These are phyloP conservation scores for Brenthis ino DNA, from an alignment of 2,888 invertebrate species.

Conservation along the genomic window DNA sequence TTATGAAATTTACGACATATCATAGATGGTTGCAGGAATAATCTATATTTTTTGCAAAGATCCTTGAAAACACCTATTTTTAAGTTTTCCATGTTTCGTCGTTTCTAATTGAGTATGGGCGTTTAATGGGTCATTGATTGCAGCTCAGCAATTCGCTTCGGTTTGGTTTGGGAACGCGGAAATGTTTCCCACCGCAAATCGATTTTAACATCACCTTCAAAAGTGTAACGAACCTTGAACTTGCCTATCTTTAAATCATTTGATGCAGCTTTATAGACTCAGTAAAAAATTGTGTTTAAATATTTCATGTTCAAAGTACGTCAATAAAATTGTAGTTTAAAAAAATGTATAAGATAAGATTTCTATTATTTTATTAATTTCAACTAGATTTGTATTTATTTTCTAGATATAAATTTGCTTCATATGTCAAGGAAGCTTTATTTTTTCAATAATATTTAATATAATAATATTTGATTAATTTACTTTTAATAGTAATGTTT, in stretches of 20 bases:
- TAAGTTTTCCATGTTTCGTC: constrained; percentile 53
- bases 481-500: no score
- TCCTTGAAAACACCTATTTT: constrained; percentile 41
- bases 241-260: constrained; percentile 46
- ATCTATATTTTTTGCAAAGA: constrained; percentile 39
- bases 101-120: constrained; percentile 63
- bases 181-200: constrained; percentile 55
- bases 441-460: no score
- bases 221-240: constrained; percentile 59
- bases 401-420: no score
- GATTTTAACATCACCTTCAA: constrained; percentile 51
- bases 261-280: constrained; percentile 10
- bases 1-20: constrained; percentile 30
- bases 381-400: no score
- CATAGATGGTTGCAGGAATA: constrained; percentile 31
- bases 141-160: constrained; percentile 56
- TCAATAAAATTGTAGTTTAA: no score
- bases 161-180: constrained; percentile 57
- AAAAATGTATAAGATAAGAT: no score
- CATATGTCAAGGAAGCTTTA: no score
- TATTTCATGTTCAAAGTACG: no score
- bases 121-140: constrained; percentile 65
- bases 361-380: no score
- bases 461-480: no score
- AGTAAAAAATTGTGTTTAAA: not conserved